Conservation (phyloP, 1,140 invertebrate genomes). For the Trichonephila clavata region DNA sequence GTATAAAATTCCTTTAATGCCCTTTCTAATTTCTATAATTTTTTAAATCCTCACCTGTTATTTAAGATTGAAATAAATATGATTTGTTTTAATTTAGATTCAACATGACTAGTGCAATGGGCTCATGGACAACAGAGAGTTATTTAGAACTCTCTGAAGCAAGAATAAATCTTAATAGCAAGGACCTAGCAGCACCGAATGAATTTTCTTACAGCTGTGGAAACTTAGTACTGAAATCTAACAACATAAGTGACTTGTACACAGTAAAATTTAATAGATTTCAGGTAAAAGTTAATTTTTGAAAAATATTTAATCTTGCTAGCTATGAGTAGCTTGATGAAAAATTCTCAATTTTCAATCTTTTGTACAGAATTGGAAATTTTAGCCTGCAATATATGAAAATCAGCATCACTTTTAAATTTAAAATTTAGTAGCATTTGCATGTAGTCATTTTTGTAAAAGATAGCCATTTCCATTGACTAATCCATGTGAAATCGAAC, state of each 20-base stretch:
- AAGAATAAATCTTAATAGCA: not conserved
- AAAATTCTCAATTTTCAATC: too few relatives aligned
- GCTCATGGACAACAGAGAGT: constrained; percentile 25
- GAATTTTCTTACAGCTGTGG: constrained; percentile 69
- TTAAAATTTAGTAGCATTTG: too few relatives aligned
- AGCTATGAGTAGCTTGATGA: too few relatives aligned
- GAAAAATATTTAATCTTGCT: too few relatives aligned
- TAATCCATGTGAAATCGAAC: too few relatives aligned
- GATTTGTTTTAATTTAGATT: not conserved
- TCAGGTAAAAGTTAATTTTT: not conserved
- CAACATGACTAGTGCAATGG: not conserved
- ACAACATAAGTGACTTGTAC: not conserved
- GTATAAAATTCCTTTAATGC: not conserved
- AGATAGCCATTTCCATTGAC: too few relatives aligned
- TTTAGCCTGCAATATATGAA: too few relatives aligned
- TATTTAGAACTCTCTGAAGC: not conserved
- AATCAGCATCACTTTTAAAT: too few relatives aligned
- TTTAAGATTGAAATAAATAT: not conserved
- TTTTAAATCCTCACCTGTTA: not conserved
- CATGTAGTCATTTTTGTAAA: too few relatives aligned
- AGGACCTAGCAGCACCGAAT: constrained; percentile 22
- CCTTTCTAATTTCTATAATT: not conserved
- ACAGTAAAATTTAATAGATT: constrained; percentile 24
- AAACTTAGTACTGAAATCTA: not conserved
- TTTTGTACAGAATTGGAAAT: too few relatives aligned